phyloP scores from a whole-genome alignment of 2,888 invertebrate genomes.

The Pseudanteris insignis region DNA sequence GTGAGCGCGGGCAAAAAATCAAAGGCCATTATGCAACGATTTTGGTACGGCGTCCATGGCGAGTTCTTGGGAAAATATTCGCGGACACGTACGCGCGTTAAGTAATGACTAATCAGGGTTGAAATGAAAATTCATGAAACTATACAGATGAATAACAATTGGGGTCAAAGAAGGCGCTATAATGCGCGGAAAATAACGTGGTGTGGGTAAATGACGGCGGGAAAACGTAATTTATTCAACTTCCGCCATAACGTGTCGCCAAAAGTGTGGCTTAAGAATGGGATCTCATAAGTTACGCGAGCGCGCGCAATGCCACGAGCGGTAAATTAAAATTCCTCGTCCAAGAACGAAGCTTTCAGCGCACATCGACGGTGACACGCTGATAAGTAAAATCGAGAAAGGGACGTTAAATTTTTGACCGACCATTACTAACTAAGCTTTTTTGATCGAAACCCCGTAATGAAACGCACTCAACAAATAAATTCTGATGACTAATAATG shows the following conservation, averaged over 20 bases:
- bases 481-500: no score
- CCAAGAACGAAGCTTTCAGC: constrained; percentile 27
- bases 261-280: constrained; percentile 34
- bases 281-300: constrained; percentile 33
- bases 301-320: constrained; percentile 23
- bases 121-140: constrained; percentile 62
- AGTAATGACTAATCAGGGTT: constrained; percentile 55
- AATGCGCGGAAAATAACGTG: no score
- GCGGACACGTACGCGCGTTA: constrained; percentile 39
- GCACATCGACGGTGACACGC: constrained; percentile 39
- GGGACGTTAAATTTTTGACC: constrained; percentile 30
- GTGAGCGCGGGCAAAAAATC: no score
- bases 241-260: constrained; percentile 37
- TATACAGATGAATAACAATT: constrained; percentile 58
- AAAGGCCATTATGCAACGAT: no score
- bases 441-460: constrained; percentile 22
- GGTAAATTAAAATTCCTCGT: constrained; percentile 46
- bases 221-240: constrained; percentile 44
- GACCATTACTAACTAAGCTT: constrained; percentile 17
- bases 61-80: constrained; percentile 31
- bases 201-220: constrained; percentile 36
- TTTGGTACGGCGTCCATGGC: no score
- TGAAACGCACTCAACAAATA: constrained; percentile 22
- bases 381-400: constrained; percentile 38
- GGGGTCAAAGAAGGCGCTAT: constrained; percentile 24